Evolutionary conservation across 2,113 vertebrate species (phyloP), one percentile per base, ranked within the genome.

Genomic region (Perca schrenkii): DNA sequence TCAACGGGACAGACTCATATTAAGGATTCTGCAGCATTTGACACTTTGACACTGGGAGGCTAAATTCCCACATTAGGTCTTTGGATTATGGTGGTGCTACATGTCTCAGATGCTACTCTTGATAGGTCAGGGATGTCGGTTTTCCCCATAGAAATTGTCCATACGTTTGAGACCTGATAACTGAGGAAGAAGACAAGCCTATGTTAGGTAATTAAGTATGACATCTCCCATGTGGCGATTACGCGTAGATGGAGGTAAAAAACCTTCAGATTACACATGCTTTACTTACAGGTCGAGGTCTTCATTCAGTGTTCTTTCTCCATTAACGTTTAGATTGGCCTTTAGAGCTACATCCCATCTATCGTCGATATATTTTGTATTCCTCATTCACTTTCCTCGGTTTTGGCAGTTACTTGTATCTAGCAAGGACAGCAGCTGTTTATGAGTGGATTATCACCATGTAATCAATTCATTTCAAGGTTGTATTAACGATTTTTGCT

Each of bases 381-480:
- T 66, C 22, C 4, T 67, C 47, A 19, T 28, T 61, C 40, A 12
- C 15, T 53, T 4, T 75, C 57, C 57, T 68, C 16, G 16, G 54
- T 60, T 78, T 89, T 85, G 88, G 86, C 87, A 85, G 82, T 91
- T 87, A 83, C 74, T 71, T 79, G 70, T 83, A 68, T 71, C 21
- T 28, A 74, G 47, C 12, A 5, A 74, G 14, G 17, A 74, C 54
- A 74, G 62, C 50, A 53, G 57, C 69, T 58, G 49, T 76, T 68
- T 60, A 65, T 60, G n/a, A 15, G 50, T 69, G 70, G 47, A 61
- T 63, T 66, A 36, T 11, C 22, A 57, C 66, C 56, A 58, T 63
- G 17, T 3, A 56, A n/a, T 47, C 19, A 13, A 40, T 83, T 82
- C 77, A 8, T 58, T 82, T 87, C 10, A 57, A 56, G 31, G 53